A percentile compares a stretch with the other conserved stretches of the same genome.
These are phyloP conservation scores for Paguma larvata DNA, from an alignment of 2,797 vertebrate species.

Conservation along the genomic window DNA sequence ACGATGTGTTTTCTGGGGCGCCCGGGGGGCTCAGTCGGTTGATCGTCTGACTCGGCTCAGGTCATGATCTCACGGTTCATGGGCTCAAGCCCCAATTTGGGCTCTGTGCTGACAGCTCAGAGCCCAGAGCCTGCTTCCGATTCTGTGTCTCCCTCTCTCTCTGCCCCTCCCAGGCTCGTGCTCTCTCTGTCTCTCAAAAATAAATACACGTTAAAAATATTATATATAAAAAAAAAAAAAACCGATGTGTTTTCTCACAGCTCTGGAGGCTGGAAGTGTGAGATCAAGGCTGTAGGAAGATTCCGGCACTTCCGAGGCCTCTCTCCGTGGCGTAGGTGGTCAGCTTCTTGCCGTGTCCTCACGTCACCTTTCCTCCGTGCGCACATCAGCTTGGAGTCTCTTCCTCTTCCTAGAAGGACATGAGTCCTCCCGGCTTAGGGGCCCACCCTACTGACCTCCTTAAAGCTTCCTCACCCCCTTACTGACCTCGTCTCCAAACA, in stretches of 20 bases:
- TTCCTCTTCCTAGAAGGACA: background rate
- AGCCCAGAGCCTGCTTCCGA: too few relatives aligned
- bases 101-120: too few relatives aligned
- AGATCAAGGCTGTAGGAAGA: background rate
- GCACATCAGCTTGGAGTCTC: background rate
- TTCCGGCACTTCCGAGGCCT: background rate
- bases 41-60: too few relatives aligned
- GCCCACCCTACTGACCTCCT: background rate
- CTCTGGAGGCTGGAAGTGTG: background rate
- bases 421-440: background rate
- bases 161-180: too few relatives aligned
- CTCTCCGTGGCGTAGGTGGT: background rate
- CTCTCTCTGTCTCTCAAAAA: too few relatives aligned
- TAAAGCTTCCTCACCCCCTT: background rate
- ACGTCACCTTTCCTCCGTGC: background rate
- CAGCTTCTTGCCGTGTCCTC: background rate
- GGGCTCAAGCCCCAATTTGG: accelerated
- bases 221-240: background rate
- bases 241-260: too few relatives aligned
- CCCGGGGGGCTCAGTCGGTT: too few relatives aligned
- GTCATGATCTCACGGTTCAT: accelerated
- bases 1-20: background rate
- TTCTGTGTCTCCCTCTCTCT: too few relatives aligned
- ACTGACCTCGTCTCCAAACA: background rate
- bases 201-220: background rate